Base-by-base conservation (phyloP, 2,888 invertebrate species). In the Zhuqinia jingwanae region DNA sequence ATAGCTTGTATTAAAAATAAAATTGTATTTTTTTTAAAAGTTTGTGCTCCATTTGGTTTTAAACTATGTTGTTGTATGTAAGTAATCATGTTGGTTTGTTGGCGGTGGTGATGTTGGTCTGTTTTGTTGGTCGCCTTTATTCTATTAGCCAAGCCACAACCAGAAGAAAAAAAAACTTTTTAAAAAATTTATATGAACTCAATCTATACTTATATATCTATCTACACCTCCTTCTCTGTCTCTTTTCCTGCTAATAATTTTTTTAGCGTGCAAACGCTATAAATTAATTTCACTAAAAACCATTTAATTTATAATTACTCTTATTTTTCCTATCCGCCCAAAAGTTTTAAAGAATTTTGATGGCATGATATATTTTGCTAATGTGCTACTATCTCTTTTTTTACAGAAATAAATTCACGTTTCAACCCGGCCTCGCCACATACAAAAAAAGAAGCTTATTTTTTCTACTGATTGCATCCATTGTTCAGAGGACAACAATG, bases 401-500 rank as follows among this genome's bases (percentile, higher is more conserved):
- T 76, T 76, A 20, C 56, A 76, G 76, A 76, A 76, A 76, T 53
- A 58, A n/a, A 36, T 36, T 50, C 30, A 76, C 36, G 36, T 36
- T 58, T 36, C 10, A n/a, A 56, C 20, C 36, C 0, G 30, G 63
- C n/a, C 75, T n/a, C n/a, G n/a, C n/a, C n/a, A n/a, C n/a, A n/a
- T n/a, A n/a, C n/a, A n/a, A n/a, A n/a, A n/a, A n/a, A n/a, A n/a
- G n/a, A n/a, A n/a, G n/a, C n/a, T n/a, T n/a, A n/a, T n/a, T n/a
- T n/a, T n/a, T n/a, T 6, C 30, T 11, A 30, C 22, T 75, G 80
- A 81, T 81, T 81, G 45, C 70, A 25, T 70, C 58, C 70, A 68
- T 70, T 81, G 68, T 65, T 70, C 25, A 6, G 17, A 27, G 45
- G 27, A 53, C 36, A 81, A 81, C 80, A 81, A 81, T 81, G 58